phyloP scores from a whole-genome alignment of 2,797 vertebrate species.

The Momotus momota region DNA sequence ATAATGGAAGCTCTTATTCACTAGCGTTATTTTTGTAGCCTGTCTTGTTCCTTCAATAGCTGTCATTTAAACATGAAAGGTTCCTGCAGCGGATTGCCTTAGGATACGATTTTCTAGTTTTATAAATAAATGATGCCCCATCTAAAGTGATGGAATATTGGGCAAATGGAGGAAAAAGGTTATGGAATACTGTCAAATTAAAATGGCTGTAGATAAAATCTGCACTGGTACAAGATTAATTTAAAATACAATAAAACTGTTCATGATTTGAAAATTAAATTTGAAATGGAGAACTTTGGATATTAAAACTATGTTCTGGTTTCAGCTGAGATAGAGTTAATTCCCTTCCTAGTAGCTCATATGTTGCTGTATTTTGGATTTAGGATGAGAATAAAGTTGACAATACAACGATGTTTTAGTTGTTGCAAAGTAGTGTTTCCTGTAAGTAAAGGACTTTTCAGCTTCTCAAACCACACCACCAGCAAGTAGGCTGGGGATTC shows the following conservation, averaged over 20 bases:
- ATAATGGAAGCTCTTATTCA: slow-evolving; percentile 45
- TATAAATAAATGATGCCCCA: slow-evolving; percentile 72
- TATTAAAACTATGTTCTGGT: background rate
- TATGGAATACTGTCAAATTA: slow-evolving; percentile 2
- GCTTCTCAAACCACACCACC: background rate
- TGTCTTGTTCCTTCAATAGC: slow-evolving; percentile 60
- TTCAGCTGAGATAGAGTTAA: background rate
- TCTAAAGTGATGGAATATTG: slow-evolving; percentile 28
- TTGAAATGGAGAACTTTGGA: background rate
- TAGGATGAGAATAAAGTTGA: background rate
- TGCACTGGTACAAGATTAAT: background rate
- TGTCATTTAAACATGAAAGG: slow-evolving; percentile 72
- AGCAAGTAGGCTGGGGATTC: background rate
- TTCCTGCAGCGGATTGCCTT: slow-evolving; percentile 50
- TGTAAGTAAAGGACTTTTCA: background rate
- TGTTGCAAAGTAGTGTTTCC: background rate
- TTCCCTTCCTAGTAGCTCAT: background rate
- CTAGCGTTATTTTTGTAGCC: slow-evolving; percentile 58
- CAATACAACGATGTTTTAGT: background rate
- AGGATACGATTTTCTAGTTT: slow-evolving; percentile 64
- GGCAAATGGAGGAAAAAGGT: slow-evolving; percentile 19
- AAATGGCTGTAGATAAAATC: slow-evolving; percentile 49
- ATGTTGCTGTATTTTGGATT: background rate
- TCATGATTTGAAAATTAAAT: background rate
- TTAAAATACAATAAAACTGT: background rate